A percentile compares a stretch with the other conserved stretches of the same genome.
Conservation (phyloP, 2,797 vertebrate genomes). For the Lepilemur septentrionalis region DNA sequence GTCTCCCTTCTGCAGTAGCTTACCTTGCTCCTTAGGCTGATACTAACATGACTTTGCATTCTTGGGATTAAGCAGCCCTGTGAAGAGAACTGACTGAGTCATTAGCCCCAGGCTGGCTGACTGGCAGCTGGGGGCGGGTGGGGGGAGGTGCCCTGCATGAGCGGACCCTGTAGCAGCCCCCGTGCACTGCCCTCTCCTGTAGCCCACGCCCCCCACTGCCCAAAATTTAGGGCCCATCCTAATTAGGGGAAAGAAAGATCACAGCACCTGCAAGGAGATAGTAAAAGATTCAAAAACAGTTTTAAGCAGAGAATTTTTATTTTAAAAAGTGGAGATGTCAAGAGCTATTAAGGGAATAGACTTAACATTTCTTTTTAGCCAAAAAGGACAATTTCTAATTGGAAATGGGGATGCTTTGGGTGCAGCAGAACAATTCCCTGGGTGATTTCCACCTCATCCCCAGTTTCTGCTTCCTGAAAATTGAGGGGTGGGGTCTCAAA, state of each 20-base stretch:
- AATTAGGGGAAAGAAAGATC: not conserved
- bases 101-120: not conserved
- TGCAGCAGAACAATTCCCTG: not conserved
- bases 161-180: not conserved
- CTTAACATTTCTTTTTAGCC: not conserved
- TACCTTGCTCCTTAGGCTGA: not conserved
- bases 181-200: not conserved
- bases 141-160: not conserved
- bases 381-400: not conserved
- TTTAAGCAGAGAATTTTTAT: not conserved
- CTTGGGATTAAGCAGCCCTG: not conserved
- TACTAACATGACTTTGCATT: not conserved
- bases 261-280: not conserved
- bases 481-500: not conserved
- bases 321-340: not conserved
- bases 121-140: not conserved
- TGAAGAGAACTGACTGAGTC: not conserved
- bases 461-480: not conserved
- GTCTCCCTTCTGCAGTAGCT: not conserved
- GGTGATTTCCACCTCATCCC: not conserved
- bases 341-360: not conserved
- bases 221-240: not conserved
- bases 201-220: rapidly evolving
- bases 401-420: not conserved
- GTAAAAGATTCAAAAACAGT: not conserved